A percentile compares a stretch with the other conserved stretches of the same genome.
phyloP scores from a whole-genome alignment of 2,888 invertebrate species.

The Apodemia duryi region DNA sequence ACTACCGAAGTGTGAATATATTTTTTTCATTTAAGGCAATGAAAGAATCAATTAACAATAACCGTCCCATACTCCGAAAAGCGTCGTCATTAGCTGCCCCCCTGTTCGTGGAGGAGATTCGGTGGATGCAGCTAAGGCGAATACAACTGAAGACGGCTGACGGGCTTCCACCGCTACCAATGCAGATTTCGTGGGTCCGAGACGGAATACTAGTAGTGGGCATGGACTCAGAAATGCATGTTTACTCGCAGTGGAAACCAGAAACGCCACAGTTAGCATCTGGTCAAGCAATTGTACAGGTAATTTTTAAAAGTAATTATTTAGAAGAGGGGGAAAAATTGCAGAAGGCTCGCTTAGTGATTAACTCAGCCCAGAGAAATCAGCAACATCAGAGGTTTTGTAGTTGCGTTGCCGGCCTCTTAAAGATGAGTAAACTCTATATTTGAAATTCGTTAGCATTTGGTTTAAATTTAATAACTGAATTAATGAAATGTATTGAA shows the following conservation, averaged over 20 bases:
- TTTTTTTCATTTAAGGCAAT: slow-evolving; percentile 75
- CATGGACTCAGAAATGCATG: slow-evolving; percentile 99
- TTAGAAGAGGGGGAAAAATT: too few species aligned
- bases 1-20: background rate
- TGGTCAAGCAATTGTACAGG: slow-evolving; percentile 50
- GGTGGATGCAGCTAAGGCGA: slow-evolving; percentile 97
- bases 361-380: too few species aligned
- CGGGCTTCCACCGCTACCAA: slow-evolving; percentile 96
- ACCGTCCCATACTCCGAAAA: slow-evolving; percentile 91
- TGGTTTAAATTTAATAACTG: too few species aligned
- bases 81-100: slow-evolving; percentile 95
- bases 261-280: slow-evolving; percentile 61
- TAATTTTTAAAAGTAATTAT: slow-evolving; percentile 32
- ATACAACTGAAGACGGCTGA: slow-evolving; percentile 96
- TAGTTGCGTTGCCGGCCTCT: too few species aligned
- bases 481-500: too few species aligned
- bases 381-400: too few species aligned
- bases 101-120: slow-evolving; percentile 93
- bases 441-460: too few species aligned
- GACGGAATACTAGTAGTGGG: slow-evolving; percentile 99
- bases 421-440: too few species aligned
- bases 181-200: slow-evolving; percentile 99
- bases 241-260: slow-evolving; percentile 98
- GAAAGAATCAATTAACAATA: slow-evolving; percentile 91
- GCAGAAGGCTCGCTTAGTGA: too few species aligned